These are phyloP conservation scores for Anoplolepis gracilipes DNA, from an alignment of 1,140 invertebrate genomes.

Conservation along the genomic window DNA sequence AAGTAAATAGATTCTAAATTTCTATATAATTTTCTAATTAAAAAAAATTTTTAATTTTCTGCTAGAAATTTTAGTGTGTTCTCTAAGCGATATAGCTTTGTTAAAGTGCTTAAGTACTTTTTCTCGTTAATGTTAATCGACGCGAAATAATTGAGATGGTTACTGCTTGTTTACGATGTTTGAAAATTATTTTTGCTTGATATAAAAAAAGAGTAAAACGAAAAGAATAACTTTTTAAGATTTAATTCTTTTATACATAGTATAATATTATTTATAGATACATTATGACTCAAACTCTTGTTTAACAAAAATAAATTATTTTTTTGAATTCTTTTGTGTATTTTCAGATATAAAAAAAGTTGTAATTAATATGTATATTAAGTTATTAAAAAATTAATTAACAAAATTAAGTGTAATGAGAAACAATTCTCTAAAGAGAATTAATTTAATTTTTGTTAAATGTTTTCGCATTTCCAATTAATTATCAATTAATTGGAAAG, in stretches of 20 bases:
- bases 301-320: background rate
- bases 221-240: no score
- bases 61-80: background rate
- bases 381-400: background rate
- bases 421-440: background rate
- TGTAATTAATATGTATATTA: no score
- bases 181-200: no score
- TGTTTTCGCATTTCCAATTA: background rate
- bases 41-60: constrained; percentile 5
- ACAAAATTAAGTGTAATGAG: background rate
- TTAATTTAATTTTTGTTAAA: background rate
- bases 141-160: background rate
- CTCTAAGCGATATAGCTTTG: background rate
- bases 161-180: no score
- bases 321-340: background rate
- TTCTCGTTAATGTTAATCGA: background rate
- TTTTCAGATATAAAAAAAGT: background rate
- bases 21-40: no score
- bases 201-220: no score
- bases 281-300: background rate
- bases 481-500: constrained; percentile 3
- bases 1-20: background rate
- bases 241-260: background rate
- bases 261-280: background rate
- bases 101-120: background rate